Conservation (phyloP, 2,797 vertebrate species). For the Allobates femoralis region DNA sequence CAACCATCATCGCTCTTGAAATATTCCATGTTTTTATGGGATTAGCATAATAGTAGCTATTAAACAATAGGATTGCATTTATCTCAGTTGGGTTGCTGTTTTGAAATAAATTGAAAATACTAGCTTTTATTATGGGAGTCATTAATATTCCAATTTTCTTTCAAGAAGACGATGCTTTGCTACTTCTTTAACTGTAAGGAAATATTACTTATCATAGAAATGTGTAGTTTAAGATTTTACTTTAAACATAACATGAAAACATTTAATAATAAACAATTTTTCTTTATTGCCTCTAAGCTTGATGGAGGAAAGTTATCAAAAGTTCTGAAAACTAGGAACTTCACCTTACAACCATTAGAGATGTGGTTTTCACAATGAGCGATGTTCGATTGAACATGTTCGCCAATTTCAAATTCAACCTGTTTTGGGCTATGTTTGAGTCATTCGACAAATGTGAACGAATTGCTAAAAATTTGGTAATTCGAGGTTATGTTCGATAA, state of each 20-base stretch:
- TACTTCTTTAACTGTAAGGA: background rate
- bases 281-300: no score
- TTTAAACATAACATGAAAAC: constrained; percentile 9
- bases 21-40: constrained; percentile 32
- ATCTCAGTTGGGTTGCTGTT: constrained; percentile 36
- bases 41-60: constrained; percentile 40
- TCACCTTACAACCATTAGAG: background rate
- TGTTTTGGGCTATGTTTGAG: no score
- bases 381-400: no score
- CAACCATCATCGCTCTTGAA: constrained; percentile 18
- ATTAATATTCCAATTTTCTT: constrained; percentile 25
- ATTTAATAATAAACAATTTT: background rate
- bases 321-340: background rate
- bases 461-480: no score
- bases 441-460: no score
- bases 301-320: background rate
- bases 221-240: background rate
- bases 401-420: no score
- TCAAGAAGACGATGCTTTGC: background rate
- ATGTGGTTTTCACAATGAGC: no score
- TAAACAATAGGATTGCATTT: constrained; percentile 29
- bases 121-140: background rate
- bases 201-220: background rate
- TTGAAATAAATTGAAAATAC: constrained; percentile 34
- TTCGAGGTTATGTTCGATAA: no score